phyloP scores from a whole-genome alignment of 2,797 vertebrate species.

The Threskiornis aethiopicus region DNA sequence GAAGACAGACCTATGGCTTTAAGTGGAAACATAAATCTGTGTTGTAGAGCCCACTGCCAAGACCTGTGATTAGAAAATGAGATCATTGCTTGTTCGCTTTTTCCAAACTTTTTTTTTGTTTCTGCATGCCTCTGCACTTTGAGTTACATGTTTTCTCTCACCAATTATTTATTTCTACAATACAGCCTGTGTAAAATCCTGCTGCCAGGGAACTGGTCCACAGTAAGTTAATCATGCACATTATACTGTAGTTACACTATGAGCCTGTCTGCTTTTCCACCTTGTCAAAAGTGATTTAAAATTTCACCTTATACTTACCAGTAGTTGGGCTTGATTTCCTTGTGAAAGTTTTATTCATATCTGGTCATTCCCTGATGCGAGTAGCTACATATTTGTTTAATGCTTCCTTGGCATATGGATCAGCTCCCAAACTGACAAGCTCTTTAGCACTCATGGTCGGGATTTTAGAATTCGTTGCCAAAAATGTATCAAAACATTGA shows the following conservation, averaged over 20 bases:
- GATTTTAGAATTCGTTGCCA: constrained; percentile 36
- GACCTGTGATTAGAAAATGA: background rate
- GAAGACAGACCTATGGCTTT: background rate
- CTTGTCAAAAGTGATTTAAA: constrained; percentile 37
- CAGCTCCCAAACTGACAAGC: constrained; percentile 37
- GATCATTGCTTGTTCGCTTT: background rate
- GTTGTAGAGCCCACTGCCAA: background rate
- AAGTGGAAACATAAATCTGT: background rate
- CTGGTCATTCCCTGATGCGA: constrained; percentile 19
- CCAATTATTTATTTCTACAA: background rate
- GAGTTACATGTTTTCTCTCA: background rate
- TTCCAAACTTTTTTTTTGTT: background rate
- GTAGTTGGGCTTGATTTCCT: constrained; percentile 1
- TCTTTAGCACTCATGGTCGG: constrained; percentile 32
- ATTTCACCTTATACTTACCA: constrained; percentile 21
- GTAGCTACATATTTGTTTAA: constrained; percentile 48
- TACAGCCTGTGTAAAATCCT: background rate
- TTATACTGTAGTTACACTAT: background rate
- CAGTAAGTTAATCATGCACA: background rate
- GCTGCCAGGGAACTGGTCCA: background rate
- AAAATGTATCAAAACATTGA: constrained; percentile 59
- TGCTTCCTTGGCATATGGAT: constrained; percentile 29
- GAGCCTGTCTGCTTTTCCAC: constrained; percentile 20
- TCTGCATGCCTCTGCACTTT: background rate
- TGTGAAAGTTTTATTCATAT: constrained; percentile 16